phyloP scores from a whole-genome alignment of 1,140 invertebrate species.

The Carcinoscorpius rotundicauda region DNA sequence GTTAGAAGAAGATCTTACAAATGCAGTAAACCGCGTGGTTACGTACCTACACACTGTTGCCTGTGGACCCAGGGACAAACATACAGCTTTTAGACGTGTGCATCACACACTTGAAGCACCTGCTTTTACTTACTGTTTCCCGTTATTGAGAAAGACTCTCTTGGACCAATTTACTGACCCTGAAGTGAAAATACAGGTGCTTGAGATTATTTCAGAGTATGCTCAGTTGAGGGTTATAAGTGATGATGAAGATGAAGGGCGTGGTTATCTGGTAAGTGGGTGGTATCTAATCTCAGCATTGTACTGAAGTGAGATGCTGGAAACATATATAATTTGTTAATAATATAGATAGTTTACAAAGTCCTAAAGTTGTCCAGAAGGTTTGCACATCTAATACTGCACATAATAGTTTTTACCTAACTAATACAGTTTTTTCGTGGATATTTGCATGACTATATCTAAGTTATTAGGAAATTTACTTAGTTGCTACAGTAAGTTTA shows the following conservation, averaged over 20 bases:
- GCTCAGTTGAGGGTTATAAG: slow-evolving; percentile 43
- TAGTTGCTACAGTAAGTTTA: too few species aligned
- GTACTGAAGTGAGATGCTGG: neutral
- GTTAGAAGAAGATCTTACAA: slow-evolving; percentile 53
- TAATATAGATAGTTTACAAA: too few species aligned
- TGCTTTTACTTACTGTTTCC: slow-evolving; percentile 70
- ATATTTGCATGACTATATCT: too few species aligned
- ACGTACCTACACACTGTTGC: slow-evolving; percentile 33
- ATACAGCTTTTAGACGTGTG: slow-evolving; percentile 14
- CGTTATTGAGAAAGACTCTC: slow-evolving; percentile 56
- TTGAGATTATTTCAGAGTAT: slow-evolving; percentile 59
- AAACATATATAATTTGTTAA: too few species aligned
- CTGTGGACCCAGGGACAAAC: slow-evolving; percentile 19
- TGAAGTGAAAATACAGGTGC: slow-evolving; percentile 43
- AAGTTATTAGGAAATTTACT: too few species aligned
- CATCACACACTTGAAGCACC: slow-evolving; percentile 45
- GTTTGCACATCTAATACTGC: too few species aligned
- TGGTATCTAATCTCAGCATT: neutral
- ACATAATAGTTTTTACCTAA: too few species aligned
- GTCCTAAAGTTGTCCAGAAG: too few species aligned
- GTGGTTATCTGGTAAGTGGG: neutral
- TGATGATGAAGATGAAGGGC: slow-evolving; percentile 25
- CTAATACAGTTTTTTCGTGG: too few species aligned
- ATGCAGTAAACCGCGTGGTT: slow-evolving; percentile 34
- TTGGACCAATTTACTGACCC: slow-evolving; percentile 29